Evolutionary conservation across 2,888 invertebrate species (phyloP).

Genomic region (Caprella mutica): DNA sequence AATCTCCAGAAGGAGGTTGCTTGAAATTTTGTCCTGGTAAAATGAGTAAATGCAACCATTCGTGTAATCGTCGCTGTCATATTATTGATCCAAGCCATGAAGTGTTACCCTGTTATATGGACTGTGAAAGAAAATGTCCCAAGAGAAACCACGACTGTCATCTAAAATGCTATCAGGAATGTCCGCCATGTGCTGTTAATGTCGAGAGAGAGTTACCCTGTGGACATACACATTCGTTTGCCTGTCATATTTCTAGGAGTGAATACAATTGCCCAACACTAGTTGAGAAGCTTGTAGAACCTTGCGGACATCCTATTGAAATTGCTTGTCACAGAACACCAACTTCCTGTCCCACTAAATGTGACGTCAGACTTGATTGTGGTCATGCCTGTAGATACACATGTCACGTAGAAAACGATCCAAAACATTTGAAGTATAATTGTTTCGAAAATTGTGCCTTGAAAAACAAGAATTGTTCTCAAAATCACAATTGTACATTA

Average conservation of each 20-base stretch:
- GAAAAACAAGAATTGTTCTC: conserved; percentile 36
- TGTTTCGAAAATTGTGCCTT: conserved; percentile 23
- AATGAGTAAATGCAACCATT: conserved; percentile 15
- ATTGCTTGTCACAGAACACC: conserved; percentile 41
- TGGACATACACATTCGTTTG: conserved; percentile 37
- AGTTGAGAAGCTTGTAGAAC: conserved; percentile 32
- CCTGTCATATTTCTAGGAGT: conserved; percentile 4
- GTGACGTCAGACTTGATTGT: conserved; percentile 49
- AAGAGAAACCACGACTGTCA: conserved; percentile 32
- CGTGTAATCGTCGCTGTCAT: conserved; percentile 15
- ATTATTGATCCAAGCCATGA: conserved; percentile 14
- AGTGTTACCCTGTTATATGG: conserved; percentile 40
- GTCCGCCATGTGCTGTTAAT: conserved; percentile 34
- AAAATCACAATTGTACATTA: conserved; percentile 36
- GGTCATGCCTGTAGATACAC: conserved; percentile 51
- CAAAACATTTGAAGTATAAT: conserved; percentile 46
- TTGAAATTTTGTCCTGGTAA: neutral
- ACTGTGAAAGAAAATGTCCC: conserved; percentile 37
- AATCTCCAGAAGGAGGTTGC: conserved; percentile 21
- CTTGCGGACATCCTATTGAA: conserved; percentile 36
- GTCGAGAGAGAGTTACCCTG: conserved; percentile 37
- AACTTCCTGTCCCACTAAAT: conserved; percentile 43
- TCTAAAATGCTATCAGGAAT: conserved; percentile 37
- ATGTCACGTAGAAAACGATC: conserved; percentile 52
- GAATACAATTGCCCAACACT: conserved; percentile 32